A percentile compares a stretch with the other conserved stretches of the same genome.
Evolutionary conservation across 2,113 vertebrate species (phyloP).

Genomic region (Psettodes erumei): DNA sequence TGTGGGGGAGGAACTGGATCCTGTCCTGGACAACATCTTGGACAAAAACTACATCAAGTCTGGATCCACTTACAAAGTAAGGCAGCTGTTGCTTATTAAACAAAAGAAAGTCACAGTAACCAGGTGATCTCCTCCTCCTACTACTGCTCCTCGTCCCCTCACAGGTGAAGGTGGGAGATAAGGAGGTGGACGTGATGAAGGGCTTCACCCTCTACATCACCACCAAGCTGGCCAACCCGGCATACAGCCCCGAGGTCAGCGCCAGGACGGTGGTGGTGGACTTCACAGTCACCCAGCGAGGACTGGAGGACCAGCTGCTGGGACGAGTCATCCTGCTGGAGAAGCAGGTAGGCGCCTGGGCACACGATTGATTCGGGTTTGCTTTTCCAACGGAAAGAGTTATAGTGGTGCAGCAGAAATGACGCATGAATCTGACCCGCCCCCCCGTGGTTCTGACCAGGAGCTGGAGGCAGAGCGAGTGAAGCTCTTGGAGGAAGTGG

Average conservation of each 20-base stretch:
- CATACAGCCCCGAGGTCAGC: constrained; percentile 88
- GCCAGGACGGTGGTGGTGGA: constrained; percentile 87
- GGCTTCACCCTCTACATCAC: constrained; percentile 88
- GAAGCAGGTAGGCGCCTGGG: constrained; percentile 89
- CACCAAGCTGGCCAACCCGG: constrained; percentile 88
- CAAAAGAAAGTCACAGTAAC: neutral
- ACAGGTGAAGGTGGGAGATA: constrained; percentile 89
- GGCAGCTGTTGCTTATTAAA: neutral
- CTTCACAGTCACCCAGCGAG: constrained; percentile 87
- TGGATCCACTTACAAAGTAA: constrained; percentile 86
- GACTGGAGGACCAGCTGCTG: constrained; percentile 89
- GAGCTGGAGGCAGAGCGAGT: constrained; percentile 88
- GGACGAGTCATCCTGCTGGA: constrained; percentile 88
- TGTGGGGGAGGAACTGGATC: constrained; percentile 89
- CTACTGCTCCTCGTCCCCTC: neutral
- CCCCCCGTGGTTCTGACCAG: constrained; percentile 58
- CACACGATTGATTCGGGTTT: too few species aligned
- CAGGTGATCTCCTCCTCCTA: neutral
- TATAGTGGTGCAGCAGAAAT: too few species aligned
- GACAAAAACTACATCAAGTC: constrained; percentile 91
- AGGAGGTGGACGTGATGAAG: constrained; percentile 85
- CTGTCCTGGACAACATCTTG: constrained; percentile 87
- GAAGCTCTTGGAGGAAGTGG: constrained; percentile 87
- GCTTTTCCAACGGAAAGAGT: too few species aligned
- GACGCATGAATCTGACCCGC: neutral